These are phyloP conservation scores for Platichthys stellatus DNA, from an alignment of 2,113 vertebrate species.

Conservation along the genomic window DNA sequence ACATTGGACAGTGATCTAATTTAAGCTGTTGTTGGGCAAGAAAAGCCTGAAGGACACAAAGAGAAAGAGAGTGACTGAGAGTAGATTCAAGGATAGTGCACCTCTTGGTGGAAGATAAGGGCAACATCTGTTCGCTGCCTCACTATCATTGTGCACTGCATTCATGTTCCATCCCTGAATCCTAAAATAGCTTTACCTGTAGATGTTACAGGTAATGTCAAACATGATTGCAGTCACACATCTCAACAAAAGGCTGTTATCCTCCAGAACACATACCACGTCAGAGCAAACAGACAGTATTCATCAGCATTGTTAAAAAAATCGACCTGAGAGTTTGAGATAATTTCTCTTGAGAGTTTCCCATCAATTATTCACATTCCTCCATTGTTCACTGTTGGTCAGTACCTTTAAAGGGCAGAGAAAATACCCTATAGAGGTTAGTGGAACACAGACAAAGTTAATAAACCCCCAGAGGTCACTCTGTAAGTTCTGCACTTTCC, in stretches of 20 bases:
- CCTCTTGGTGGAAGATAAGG: slow-evolving; percentile 42
- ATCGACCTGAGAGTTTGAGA: not conserved
- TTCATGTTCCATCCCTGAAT: slow-evolving; percentile 4
- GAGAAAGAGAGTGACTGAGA: slow-evolving; percentile 8
- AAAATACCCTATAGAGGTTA: slow-evolving; percentile 23
- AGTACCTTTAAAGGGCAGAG: slow-evolving; percentile 30
- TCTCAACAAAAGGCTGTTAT: not conserved
- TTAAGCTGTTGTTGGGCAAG: slow-evolving; percentile 62
- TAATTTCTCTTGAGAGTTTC: slow-evolving; percentile 38
- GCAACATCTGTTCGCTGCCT: slow-evolving; percentile 49
- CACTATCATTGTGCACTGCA: not conserved
- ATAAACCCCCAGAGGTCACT: slow-evolving; percentile 53
- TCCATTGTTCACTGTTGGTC: slow-evolving; percentile 5
- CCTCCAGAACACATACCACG: not conserved
- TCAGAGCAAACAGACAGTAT: slow-evolving; percentile 1
- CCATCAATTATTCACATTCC: slow-evolving; percentile 30
- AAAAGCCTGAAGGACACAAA: slow-evolving; percentile 54
- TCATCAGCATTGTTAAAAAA: slow-evolving; percentile 20
- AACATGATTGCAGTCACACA: not conserved
- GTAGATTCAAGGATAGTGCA: slow-evolving; percentile 34
- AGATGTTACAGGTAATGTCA: slow-evolving; percentile 21
- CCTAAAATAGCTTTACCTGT: not conserved
- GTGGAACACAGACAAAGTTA: slow-evolving; percentile 44
- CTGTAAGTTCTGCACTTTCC: not conserved
- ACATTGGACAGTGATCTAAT: slow-evolving; percentile 74